These are phyloP conservation scores for Machaerirhynchus nigripectus DNA, from an alignment of 2,113 vertebrate species.

Conservation along the genomic window DNA sequence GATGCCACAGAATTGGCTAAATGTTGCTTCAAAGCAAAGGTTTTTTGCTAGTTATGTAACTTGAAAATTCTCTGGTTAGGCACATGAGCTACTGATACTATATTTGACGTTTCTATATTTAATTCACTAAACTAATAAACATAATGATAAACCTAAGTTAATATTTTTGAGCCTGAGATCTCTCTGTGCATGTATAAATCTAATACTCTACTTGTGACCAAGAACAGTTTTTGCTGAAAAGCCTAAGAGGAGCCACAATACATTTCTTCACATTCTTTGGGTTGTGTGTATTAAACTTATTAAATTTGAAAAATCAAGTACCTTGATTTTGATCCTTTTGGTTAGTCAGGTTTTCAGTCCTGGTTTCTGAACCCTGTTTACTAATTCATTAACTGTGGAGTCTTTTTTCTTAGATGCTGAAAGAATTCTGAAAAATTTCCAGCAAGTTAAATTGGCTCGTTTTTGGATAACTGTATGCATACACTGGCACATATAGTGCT, in stretches of 20 bases:
- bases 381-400: not conserved
- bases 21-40: not conserved
- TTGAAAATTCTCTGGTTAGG: not conserved
- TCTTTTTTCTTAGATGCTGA: not conserved
- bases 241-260: not conserved
- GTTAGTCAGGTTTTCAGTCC: not conserved
- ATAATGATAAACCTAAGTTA: not conserved
- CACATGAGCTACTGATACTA: not conserved
- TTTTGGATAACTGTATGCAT: not conserved
- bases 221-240: not conserved
- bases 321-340: not conserved
- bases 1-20: not conserved
- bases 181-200: not conserved
- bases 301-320: not conserved
- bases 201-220: not conserved
- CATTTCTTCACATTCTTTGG: not conserved
- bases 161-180: not conserved
- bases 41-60: not conserved
- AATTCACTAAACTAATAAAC: not conserved
- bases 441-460: not conserved
- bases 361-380: not conserved
- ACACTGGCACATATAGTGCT: not conserved
- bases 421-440: not conserved
- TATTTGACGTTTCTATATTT: not conserved
- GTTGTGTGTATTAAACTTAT: not conserved